Evolutionary conservation across 2,888 invertebrate genomes (phyloP), one percentile per base, ranked within the genome.

Genomic region (Meandrusa payeni): DNA sequence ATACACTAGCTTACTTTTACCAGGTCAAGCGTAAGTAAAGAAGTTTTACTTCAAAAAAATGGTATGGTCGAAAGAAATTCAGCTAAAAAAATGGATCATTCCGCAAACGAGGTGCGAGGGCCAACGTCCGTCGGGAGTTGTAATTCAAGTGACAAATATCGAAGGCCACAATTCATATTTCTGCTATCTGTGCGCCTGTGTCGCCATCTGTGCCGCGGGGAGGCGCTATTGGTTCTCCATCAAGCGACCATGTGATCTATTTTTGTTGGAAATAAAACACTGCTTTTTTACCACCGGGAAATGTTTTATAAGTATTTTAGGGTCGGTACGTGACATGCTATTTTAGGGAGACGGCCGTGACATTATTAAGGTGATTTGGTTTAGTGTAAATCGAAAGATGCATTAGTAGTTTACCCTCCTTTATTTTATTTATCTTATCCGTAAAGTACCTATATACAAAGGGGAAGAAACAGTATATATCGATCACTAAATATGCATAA

Each of bases 141-240:
- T 87, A 87, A 85, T 78, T 88, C 86, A 85, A 82, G 81, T 88
- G 88, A 88, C 88, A 88, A 88, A 88, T 88, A 88, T 88, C 88
- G 86, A 81, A 82, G 63, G 80, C 78, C 69, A 80, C 85, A 86
- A 78, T 79, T 86, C 85, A 87, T 85, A 85, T 87, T 85, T 86
- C 66, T 82, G 85, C 86, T 86, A 86, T 87, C 87, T 82, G 72
- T 60, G 80, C 79, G 73, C 70, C 70, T 64, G 76, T 74, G 81
- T 69, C 82, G 78, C 86, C 86, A 86, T 87, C 85, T 87, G 86
- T 77, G 85, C 82, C 75, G 69, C 69, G 66, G 81, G 82, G 80
- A 74, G 65, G 64, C 66, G 81, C 82, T 72, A 87, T 87, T 83
- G 86, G 83, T 80, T 86, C 77, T 76, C 77, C 83, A 87, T 87